A percentile compares a stretch with the other conserved stretches of the same genome.
Evolutionary conservation across 2,113 vertebrate genomes (phyloP).

Genomic region (Salvelinus namaycush): DNA sequence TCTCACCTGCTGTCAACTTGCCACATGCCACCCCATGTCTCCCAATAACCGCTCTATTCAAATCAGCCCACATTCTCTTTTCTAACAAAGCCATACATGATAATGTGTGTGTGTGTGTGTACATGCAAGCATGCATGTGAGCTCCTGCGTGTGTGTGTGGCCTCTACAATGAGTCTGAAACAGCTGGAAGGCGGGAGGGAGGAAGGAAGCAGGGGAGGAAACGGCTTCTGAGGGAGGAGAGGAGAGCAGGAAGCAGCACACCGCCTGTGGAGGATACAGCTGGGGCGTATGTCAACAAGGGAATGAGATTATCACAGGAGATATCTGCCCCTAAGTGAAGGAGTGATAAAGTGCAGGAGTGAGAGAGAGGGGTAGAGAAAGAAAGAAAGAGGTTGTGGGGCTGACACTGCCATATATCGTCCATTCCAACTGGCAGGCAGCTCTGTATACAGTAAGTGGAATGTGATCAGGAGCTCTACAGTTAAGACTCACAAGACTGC

Average conservation of each 20-base stretch:
- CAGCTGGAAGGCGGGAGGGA: constrained; percentile 30
- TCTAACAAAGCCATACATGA: too few species aligned
- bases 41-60: too few species aligned
- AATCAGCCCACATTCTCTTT: too few species aligned
- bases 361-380: not conserved
- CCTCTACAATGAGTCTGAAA: constrained; percentile 4
- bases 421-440: too few species aligned
- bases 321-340: not conserved
- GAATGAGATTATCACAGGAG: constrained; percentile 13
- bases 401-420: not conserved
- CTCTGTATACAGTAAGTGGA: too few species aligned
- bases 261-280: constrained; percentile 2
- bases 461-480: too few species aligned
- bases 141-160: too few species aligned
- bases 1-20: too few species aligned
- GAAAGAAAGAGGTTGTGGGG: not conserved
- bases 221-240: not conserved
- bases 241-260: constrained; percentile 33
- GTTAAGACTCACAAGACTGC: too few species aligned
- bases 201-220: constrained; percentile 7
- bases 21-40: too few species aligned
- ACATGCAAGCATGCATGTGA: too few species aligned
- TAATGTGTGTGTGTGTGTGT: too few species aligned
- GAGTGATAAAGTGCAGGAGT: not conserved
- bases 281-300: constrained; percentile 7